Conservation (phyloP, 1,140 invertebrate genomes). For the Macrobrachium nipponense region DNA sequence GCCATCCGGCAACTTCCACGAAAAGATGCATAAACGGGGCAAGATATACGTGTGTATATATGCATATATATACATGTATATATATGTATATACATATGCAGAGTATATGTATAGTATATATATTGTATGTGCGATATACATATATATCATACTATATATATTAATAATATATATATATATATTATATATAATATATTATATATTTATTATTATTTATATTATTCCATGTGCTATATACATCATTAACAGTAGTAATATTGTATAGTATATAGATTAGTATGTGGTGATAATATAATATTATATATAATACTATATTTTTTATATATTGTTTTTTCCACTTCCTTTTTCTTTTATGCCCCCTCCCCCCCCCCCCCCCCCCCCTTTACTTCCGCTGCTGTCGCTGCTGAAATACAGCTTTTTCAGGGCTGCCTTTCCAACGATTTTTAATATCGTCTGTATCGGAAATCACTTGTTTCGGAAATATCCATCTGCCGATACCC, state of each 20-base stretch:
- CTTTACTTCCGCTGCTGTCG: neutral
- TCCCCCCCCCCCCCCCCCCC: neutral
- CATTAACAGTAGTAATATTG: too few species aligned
- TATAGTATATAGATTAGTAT: neutral
- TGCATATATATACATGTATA: neutral
- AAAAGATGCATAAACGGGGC: too few species aligned
- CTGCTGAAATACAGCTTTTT: neutral
- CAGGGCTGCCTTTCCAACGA: neutral
- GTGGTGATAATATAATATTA: constrained; percentile 3
- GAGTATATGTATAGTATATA: neutral
- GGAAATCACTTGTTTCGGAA: too few species aligned
- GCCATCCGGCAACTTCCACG: too few species aligned
- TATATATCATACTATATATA: constrained; percentile 4
- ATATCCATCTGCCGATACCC: too few species aligned
- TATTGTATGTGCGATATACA: neutral
- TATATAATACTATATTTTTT: constrained; percentile 13
- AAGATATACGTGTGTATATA: neutral
- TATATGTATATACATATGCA: constrained; percentile 4
- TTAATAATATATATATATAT: neutral
- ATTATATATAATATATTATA: constrained; percentile 18
- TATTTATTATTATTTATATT: constrained; percentile 1
- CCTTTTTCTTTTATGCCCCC: neutral
- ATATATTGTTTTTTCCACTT: too few species aligned
- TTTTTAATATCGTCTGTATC: too few species aligned
- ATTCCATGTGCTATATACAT: too few species aligned